Conservation (phyloP, 2,797 vertebrate genomes). For the Pseudocheirus occidentalis region DNA sequence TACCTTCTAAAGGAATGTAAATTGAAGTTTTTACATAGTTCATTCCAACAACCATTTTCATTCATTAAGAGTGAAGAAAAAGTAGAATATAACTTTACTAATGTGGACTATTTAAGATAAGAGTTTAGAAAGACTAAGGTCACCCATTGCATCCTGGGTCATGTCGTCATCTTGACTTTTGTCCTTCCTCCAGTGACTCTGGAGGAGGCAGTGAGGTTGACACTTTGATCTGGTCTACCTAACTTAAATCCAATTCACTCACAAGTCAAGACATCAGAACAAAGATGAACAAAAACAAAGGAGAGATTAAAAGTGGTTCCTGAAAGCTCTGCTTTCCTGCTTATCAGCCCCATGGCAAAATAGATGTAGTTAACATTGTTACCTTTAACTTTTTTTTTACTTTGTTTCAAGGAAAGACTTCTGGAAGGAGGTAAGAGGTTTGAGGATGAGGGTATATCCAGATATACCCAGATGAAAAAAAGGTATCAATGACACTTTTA, state of each 20-base stretch:
- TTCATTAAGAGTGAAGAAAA: background rate
- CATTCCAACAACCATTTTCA: conserved; percentile 9
- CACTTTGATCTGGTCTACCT: background rate
- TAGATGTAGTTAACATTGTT: background rate
- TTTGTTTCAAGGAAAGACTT: background rate
- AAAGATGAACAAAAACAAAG: background rate
- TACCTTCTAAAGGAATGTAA: conserved; percentile 4
- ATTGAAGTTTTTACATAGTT: conserved; percentile 3
- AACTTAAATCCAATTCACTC: background rate
- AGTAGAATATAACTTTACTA: background rate
- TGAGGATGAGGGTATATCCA: background rate
- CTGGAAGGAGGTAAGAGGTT: background rate
- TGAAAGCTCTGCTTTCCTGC: background rate
- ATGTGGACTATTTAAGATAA: background rate
- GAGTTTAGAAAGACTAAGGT: background rate
- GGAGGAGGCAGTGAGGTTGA: background rate
- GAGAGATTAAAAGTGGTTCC: background rate
- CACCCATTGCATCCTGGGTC: background rate
- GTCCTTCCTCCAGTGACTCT: background rate
- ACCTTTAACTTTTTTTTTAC: background rate
- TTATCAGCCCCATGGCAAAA: background rate
- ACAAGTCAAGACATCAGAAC: background rate
- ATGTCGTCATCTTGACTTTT: background rate
- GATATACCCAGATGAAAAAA: background rate
- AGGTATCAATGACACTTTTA: background rate